phyloP scores from a whole-genome alignment of 1,140 invertebrate species.

The Asbolus verrucosus region DNA sequence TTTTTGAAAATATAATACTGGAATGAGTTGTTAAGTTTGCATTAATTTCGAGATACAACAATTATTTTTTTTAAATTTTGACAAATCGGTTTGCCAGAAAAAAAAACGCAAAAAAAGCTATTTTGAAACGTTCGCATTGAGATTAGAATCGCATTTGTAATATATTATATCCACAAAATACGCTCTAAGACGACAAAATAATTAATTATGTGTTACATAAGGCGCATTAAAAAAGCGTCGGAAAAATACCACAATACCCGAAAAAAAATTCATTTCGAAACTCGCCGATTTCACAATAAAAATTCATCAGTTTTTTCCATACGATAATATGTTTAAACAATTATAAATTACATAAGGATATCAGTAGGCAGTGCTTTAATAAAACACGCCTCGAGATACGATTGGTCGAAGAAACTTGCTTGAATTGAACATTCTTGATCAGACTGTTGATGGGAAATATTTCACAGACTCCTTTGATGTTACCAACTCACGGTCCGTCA shows the following conservation, averaged over 20 bases:
- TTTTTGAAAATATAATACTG: no score
- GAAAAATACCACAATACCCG: not conserved
- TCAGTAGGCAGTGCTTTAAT: constrained; percentile 43
- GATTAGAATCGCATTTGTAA: not conserved
- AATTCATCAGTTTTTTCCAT: not conserved
- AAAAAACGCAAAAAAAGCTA: not conserved
- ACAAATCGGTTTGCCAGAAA: no score
- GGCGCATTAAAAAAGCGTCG: not conserved
- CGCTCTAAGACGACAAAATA: not conserved
- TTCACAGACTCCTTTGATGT: constrained; percentile 47
- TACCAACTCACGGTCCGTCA: constrained; percentile 46
- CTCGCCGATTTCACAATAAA: constrained; percentile 8
- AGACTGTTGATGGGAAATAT: constrained; percentile 47
- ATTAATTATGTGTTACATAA: constrained; percentile 6
- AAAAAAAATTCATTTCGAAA: constrained; percentile 21
- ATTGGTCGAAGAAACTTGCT: constrained; percentile 36
- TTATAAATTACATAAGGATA: constrained; percentile 43
- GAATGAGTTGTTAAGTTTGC: no score
- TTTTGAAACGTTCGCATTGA: not conserved
- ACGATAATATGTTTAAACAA: constrained; percentile 37
- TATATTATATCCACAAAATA: constrained; percentile 1
- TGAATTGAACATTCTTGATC: constrained; percentile 45
- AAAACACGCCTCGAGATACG: constrained; percentile 41
- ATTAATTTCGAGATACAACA: no score
- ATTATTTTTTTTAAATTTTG: no score